Conservation (phyloP, 1,140 invertebrate species). For the Temnothorax curvispinosus region DNA sequence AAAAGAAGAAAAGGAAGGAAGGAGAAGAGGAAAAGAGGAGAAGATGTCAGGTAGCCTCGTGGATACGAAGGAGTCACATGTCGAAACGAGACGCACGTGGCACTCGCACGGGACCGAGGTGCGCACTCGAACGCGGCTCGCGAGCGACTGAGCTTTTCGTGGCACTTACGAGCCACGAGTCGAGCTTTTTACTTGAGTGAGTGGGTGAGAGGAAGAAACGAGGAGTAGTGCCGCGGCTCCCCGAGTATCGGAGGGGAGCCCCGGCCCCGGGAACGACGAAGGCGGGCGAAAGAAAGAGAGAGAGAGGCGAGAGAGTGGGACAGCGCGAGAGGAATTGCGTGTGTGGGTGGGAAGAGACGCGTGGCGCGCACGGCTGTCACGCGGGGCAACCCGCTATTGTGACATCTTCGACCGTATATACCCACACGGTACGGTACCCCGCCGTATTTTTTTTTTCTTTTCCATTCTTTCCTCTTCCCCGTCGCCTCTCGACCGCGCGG, state of each 20-base stretch:
- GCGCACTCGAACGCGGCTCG: conserved; percentile 68
- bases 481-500: background rate
- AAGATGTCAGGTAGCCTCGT: background rate
- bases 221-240: conserved; percentile 18
- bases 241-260: background rate
- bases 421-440: conserved; percentile 42
- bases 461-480: background rate
- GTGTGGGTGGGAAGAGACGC: conserved; percentile 75
- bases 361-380: conserved; percentile 74
- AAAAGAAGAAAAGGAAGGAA: background rate
- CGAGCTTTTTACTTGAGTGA: conserved; percentile 73
- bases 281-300: background rate
- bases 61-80: conserved; percentile 53
- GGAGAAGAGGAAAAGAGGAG: background rate
- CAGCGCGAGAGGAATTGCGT: conserved; percentile 25
- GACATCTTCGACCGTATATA: conserved; percentile 71
- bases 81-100: conserved; percentile 30
- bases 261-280: background rate
- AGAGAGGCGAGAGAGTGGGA: background rate
- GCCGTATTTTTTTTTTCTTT: conserved; percentile 27
- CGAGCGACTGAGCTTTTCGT: conserved; percentile 75
- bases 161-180: conserved; percentile 58
- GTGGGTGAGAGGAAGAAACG: conserved; percentile 67
- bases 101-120: conserved; percentile 42
- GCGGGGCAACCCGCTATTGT: conserved; percentile 77